Base-by-base conservation (phyloP, 2,797 vertebrate genomes). In the Myioborus melanocephalus region DNA sequence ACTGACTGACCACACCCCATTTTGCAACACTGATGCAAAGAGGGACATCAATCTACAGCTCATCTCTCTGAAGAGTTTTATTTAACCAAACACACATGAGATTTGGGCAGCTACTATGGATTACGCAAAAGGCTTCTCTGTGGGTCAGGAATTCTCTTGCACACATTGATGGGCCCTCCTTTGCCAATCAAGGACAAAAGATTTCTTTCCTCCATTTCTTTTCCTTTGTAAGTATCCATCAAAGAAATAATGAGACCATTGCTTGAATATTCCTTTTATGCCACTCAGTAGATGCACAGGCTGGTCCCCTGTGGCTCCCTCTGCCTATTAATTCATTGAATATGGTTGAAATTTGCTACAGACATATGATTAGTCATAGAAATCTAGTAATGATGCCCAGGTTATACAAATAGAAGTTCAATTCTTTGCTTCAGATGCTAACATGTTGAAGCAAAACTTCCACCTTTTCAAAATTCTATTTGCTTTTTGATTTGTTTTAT, bases 381-480 rank as follows among this genome's bases (percentile, higher is more conserved):
- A 60, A 80, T 44, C 14, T 59, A 66, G n/a, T 81, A n/a, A 47
- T 27, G 24, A 39, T 17, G 4, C 2, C 2, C 10, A 52, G 12
- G 10, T 65, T 81, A 50, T 46, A 41, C 2, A 59, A 87, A 66
- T 4, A 34, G 5, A 53, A 75, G 71, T 52, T 71, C 3, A 57
- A 27, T 30, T 6, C 8, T 80, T 61, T 69, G 9, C 35, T 77
- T 85, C 18, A 66, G n/a, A 26, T 70, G 6, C 1, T 68, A 56
- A 68, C 10, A 44, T 3, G 34, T 9, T 5, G 21, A 82, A 71
- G 5, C 0, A 8, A 75, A 82, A 19, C 23, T 69, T 81, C 11
- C 1, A n/a, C 7, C 0, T 60, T 82, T 56, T 68, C 20, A 59
- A n/a, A 1, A 22, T 49, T 70, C 3, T 32, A 2, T 47, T 73